phyloP scores from a whole-genome alignment of 2,888 invertebrate genomes.

The Branchellion lobata region DNA sequence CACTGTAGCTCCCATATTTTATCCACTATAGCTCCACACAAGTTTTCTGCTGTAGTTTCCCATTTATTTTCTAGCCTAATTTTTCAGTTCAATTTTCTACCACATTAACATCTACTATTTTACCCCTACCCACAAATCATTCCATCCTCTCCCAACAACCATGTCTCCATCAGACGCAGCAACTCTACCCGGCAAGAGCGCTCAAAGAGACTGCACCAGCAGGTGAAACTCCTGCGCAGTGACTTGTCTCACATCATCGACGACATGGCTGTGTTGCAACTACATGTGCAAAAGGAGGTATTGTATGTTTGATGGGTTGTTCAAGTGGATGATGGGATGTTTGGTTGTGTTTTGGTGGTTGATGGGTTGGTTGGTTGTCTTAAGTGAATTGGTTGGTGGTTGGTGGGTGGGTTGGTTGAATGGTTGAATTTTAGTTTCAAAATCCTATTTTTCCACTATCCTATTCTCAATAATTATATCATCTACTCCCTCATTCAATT shows the following conservation, averaged over 20 bases:
- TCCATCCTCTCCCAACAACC: not conserved
- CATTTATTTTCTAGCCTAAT: too few species aligned
- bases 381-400: not conserved
- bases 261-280: not conserved
- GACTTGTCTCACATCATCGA: not conserved
- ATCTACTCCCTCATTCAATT: too few species aligned
- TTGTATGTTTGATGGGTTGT: too few species aligned
- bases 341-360: not conserved
- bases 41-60: too few species aligned
- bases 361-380: not conserved
- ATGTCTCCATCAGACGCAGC: constrained; percentile 1
- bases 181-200: not conserved
- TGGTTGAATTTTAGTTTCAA: not conserved
- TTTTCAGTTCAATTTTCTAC: too few species aligned
- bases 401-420: not conserved
- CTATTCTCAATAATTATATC: too few species aligned
- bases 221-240: not conserved
- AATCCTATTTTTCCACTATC: too few species aligned
- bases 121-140: too few species aligned
- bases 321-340: not conserved
- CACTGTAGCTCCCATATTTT: too few species aligned
- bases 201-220: not conserved
- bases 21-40: too few species aligned
- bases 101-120: too few species aligned
- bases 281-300: constrained; percentile 2